Base-by-base conservation (phyloP, 2,888 invertebrate genomes). In the Spicauda simplicius region DNA sequence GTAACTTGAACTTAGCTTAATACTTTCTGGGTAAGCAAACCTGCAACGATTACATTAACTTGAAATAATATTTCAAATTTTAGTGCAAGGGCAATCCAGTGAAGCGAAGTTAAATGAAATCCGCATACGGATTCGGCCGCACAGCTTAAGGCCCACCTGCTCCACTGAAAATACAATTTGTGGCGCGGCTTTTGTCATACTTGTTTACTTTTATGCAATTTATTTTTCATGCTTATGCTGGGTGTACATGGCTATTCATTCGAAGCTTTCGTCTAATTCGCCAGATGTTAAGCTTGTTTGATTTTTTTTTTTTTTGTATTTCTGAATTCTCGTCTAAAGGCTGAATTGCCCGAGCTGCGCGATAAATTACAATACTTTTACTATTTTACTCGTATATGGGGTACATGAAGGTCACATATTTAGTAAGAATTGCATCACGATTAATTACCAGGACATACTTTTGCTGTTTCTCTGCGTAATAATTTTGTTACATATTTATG, bases 61-160 rank as follows among this genome's bases (percentile, higher is more conserved):
- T n/a, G n/a, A 50, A 50, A 50, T 18, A 50, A 70, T 77, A 76
- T 75, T 79, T 85, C 79, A 65, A 59, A 65, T 59, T 65, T 59
- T 54, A 59, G 59, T 59, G 59, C 59, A 60, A 54, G 66, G 19
- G 55, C 66, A n/a, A n/a, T n/a, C 85, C 84, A 86, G 85, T 85
- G 82, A 79, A 83, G 86, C 85, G 83, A 91, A 92, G 89, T 92
- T 91, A 92, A 91, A 91, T 92, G 88, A 90, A 91, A 92, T 87
- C 89, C 86, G 84, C 79, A 83, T 84, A 82, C 85, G 88, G 90
- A 89, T 90, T 90, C 86, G 81, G 85, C 76, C 83, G 80, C 78
- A 76, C 76, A 84, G 90, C 89, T 90, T 84, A 86, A 81, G 19
- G 3, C 74, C 82, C 90, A 91, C 90, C 90, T 90, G 91, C 87